Percentiles rank a stretch among this genome's conserved stretches.
phyloP scores from a whole-genome alignment of 2,888 invertebrate genomes.

The Carabus problematicus region DNA sequence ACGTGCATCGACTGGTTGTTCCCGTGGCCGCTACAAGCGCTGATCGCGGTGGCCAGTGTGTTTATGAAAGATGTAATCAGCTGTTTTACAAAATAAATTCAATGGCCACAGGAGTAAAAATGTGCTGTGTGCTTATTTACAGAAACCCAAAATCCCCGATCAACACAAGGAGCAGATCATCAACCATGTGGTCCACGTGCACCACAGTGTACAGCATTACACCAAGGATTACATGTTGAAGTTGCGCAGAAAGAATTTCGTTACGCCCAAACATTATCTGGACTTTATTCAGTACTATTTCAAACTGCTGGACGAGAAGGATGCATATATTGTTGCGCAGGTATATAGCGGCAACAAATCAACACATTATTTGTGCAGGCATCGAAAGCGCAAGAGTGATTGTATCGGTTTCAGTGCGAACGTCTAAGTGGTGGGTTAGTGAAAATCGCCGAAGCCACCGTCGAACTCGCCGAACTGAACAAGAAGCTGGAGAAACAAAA shows the following conservation, averaged over 20 bases:
- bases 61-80: slow-evolving; percentile 77
- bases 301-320: slow-evolving; percentile 76
- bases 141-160: slow-evolving; percentile 74
- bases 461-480: slow-evolving; percentile 80
- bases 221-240: slow-evolving; percentile 76
- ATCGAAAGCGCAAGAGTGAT: background rate
- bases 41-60: slow-evolving; percentile 85
- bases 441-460: slow-evolving; percentile 89
- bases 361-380: no score
- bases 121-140: slow-evolving; percentile 42
- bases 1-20: slow-evolving; percentile 94
- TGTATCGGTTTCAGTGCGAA: slow-evolving; percentile 64
- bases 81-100: no score
- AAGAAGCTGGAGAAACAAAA: slow-evolving; percentile 82
- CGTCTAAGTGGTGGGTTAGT: slow-evolving; percentile 73
- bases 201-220: slow-evolving; percentile 75
- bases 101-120: no score
- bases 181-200: slow-evolving; percentile 86
- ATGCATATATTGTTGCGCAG: slow-evolving; percentile 66
- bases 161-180: slow-evolving; percentile 74
- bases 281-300: slow-evolving; percentile 85
- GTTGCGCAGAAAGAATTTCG: slow-evolving; percentile 81
- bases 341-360: slow-evolving; percentile 47
- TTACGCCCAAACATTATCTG: slow-evolving; percentile 91
- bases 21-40: slow-evolving; percentile 91